Evolutionary conservation across 2,888 invertebrate genomes (phyloP).

Genomic region (Habroteleia sp.): DNA sequence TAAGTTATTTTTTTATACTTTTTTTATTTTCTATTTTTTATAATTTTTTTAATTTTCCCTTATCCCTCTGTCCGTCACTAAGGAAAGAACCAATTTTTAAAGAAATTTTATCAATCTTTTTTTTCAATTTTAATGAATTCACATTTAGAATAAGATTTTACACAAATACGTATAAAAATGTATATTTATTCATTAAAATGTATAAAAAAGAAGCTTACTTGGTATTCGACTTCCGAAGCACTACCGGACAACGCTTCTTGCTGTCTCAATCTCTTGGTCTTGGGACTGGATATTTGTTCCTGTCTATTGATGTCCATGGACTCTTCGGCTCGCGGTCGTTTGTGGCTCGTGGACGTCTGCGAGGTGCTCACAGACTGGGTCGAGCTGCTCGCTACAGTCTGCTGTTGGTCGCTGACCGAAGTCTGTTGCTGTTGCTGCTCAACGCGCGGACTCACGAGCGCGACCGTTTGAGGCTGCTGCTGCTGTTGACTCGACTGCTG

Average conservation of each 20-base stretch:
- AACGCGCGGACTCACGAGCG: constrained; percentile 74
- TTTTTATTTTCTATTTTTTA: too few relatives aligned
- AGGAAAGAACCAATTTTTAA: too few relatives aligned
- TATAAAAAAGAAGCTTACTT: constrained; percentile 69
- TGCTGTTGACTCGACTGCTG: constrained; percentile 72
- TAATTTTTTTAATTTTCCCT: too few relatives aligned
- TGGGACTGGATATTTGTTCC: constrained; percentile 76
- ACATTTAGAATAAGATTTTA: too few relatives aligned
- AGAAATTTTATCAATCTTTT: too few relatives aligned
- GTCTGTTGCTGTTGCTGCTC: constrained; percentile 73
- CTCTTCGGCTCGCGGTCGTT: constrained; percentile 82
- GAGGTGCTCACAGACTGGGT: constrained; percentile 87
- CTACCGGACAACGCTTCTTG: constrained; percentile 75
- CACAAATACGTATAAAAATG: too few relatives aligned
- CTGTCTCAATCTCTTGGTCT: constrained; percentile 74
- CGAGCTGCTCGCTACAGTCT: constrained; percentile 82
- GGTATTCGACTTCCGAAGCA: constrained; percentile 79
- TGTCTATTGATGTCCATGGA: constrained; percentile 73
- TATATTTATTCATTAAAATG: too few relatives aligned
- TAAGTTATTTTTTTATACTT: too few relatives aligned
- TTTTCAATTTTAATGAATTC: too few relatives aligned
- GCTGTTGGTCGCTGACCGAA: constrained; percentile 77
- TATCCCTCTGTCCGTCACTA: too few relatives aligned
- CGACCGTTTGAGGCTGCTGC: constrained; percentile 78
- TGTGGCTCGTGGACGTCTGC: constrained; percentile 83